Base-by-base conservation (phyloP, 2,888 invertebrate species). In the Oasisia sp. region DNA sequence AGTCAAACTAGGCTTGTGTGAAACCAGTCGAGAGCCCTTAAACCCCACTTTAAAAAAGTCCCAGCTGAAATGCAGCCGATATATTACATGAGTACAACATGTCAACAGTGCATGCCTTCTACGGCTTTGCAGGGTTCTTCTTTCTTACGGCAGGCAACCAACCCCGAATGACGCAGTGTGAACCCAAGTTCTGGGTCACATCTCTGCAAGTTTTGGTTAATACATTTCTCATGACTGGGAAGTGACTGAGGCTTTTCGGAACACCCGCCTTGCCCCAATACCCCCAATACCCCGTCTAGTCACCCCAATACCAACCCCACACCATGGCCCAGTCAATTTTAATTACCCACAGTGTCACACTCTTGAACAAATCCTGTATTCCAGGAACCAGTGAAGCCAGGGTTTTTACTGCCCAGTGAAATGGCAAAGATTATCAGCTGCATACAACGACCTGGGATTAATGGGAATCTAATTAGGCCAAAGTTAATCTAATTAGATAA, bases 341-440 rank as follows among this genome's bases (percentile, higher is more conserved):
- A 74, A 74, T 74, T 74, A 74, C 19, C 14, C 27, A 74, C 74
- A 5, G 7, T 74, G 27, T 74, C 74, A 74, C 19, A 74, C 74
- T 27, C 27, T 7, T 7, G 38, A 19, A 19, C 74, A 74, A 74
- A 74, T 74, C 74, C n/a, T 74, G 74, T 74, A 74, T 74, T 74
- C 74, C 74, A 74, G 27, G 74, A 74, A 7, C 74, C 27, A 27
- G 74, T 74, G 74, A 74, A 27, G 19, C 74, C 7, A 3, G 74
- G 27, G 74, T 74, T 74, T 74, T 74, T n/a, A 27, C 74, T 74
- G 74, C 74, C 74, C n/a, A 74, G 74, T 74, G 27, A 27, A 74
- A 74, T 74, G 74, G 19, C 74, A 74, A 74, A 74, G 74, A 74
- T 74, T 74, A 74, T 74, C 74, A 74, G 74, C 74, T 74, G 27